A percentile compares a stretch with the other conserved stretches of the same genome.
phyloP scores from a whole-genome alignment of 2,113 vertebrate species.

The Hippoglossus stenolepis region DNA sequence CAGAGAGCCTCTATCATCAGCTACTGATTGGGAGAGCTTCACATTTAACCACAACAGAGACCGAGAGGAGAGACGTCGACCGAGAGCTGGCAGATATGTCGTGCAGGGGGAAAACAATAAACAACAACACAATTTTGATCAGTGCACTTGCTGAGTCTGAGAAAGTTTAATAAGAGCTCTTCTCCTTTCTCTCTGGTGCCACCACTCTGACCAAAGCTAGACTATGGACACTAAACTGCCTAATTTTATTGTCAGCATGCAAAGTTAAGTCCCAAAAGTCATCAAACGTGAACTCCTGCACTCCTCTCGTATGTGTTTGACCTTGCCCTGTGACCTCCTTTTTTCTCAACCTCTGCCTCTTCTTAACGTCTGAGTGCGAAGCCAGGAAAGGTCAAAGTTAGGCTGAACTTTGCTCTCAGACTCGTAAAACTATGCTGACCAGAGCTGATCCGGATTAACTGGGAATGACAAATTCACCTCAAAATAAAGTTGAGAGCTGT shows the following conservation, averaged over 20 bases:
- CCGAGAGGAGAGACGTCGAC: slow-evolving; percentile 15
- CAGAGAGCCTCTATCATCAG: slow-evolving; percentile 66
- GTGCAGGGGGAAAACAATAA: no score
- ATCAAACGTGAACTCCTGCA: not conserved
- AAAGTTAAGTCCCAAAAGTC: not conserved
- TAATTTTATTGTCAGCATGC: not conserved
- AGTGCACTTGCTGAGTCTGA: not conserved
- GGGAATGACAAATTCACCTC: not conserved
- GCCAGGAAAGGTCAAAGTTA: slow-evolving; percentile 12
- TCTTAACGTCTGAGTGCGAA: not conserved
- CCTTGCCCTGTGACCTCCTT: not conserved
- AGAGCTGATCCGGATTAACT: slow-evolving; percentile 11
- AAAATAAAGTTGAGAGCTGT: not conserved
- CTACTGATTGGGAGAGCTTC: slow-evolving; percentile 27
- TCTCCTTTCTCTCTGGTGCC: not conserved
- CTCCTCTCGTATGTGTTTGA: not conserved
- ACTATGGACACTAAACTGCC: no score
- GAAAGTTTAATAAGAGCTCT: slow-evolving; percentile 23
- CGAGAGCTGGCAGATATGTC: not conserved
- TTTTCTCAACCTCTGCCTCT: not conserved
- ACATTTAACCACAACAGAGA: slow-evolving; percentile 28
- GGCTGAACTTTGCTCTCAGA: slow-evolving; percentile 35
- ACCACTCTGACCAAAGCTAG: no score
- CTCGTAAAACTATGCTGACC: slow-evolving; percentile 5
- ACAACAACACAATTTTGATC: not conserved